These are phyloP conservation scores for Flexamia atlantica DNA, from an alignment of 2,888 invertebrate species.

Conservation along the genomic window DNA sequence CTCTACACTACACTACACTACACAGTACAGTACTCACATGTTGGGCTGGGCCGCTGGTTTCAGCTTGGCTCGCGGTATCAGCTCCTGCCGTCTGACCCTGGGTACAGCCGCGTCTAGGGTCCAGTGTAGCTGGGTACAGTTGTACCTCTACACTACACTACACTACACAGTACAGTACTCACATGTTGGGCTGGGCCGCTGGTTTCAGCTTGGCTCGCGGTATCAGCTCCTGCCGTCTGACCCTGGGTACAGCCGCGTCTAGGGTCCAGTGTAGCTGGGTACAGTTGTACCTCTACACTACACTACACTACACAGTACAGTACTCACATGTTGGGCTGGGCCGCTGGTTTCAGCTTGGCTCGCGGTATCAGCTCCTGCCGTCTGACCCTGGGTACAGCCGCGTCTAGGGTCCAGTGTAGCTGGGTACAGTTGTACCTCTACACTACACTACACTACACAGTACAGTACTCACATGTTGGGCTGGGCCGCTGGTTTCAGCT, in stretches of 20 bases:
- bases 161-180: neutral
- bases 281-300: slow-evolving; percentile 42
- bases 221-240: slow-evolving; percentile 66
- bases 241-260: slow-evolving; percentile 62
- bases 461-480: slow-evolving; percentile 42
- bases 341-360: slow-evolving; percentile 65
- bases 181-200: slow-evolving; percentile 32
- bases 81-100: slow-evolving; percentile 63
- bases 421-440: slow-evolving; percentile 52
- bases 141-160: no score
- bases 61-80: slow-evolving; percentile 68
- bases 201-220: slow-evolving; percentile 67
- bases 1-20: no score
- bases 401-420: slow-evolving; percentile 58
- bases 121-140: slow-evolving; percentile 59
- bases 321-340: slow-evolving; percentile 46
- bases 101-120: slow-evolving; percentile 62
- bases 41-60: slow-evolving; percentile 35
- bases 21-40: slow-evolving; percentile 36
- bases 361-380: slow-evolving; percentile 67
- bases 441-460: no score
- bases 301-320: no score
- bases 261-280: slow-evolving; percentile 58
- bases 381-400: slow-evolving; percentile 59
- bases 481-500: slow-evolving; percentile 60